These are phyloP conservation scores for Aplochiton taeniatus DNA, from an alignment of 2,797 vertebrate species.

Conservation along the genomic window DNA sequence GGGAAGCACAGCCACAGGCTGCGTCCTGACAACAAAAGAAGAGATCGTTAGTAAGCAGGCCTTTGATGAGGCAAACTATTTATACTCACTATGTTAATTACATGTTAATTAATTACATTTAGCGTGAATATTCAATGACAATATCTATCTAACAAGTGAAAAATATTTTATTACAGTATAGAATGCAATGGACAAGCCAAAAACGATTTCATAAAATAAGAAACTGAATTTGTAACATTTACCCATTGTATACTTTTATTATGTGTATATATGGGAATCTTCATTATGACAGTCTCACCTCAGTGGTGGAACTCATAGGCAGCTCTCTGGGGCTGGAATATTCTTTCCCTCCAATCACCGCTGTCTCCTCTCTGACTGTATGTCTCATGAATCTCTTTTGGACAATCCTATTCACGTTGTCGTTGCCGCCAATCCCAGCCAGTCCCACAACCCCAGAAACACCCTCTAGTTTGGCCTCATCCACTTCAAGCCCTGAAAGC, in stretches of 20 bases:
- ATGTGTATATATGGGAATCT: background rate
- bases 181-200: background rate
- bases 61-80: background rate
- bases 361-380: slow-evolving; percentile 79
- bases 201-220: slow-evolving; percentile 7
- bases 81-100: background rate
- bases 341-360: slow-evolving; percentile 60
- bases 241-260: background rate
- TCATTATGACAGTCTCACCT: slow-evolving; percentile 71
- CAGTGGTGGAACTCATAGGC: slow-evolving; percentile 67
- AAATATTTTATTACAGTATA: too few relatives aligned
- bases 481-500: slow-evolving; percentile 46
- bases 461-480: slow-evolving; percentile 78
- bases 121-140: too few relatives aligned
- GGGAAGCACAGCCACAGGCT: slow-evolving; percentile 89
- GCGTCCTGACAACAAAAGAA: slow-evolving; percentile 80
- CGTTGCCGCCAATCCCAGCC: slow-evolving; percentile 66
- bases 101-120: background rate
- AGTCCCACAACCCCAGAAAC: slow-evolving; percentile 28
- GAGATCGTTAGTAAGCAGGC: background rate
- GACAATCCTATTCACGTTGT: slow-evolving; percentile 84
- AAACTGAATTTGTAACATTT: background rate
- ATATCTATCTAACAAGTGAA: too few relatives aligned
- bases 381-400: slow-evolving; percentile 91
- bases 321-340: slow-evolving; percentile 50